A percentile compares a stretch with the other conserved stretches of the same genome.
Conservation (phyloP, 2,797 vertebrate genomes). For the Carcharodon carcharias region DNA sequence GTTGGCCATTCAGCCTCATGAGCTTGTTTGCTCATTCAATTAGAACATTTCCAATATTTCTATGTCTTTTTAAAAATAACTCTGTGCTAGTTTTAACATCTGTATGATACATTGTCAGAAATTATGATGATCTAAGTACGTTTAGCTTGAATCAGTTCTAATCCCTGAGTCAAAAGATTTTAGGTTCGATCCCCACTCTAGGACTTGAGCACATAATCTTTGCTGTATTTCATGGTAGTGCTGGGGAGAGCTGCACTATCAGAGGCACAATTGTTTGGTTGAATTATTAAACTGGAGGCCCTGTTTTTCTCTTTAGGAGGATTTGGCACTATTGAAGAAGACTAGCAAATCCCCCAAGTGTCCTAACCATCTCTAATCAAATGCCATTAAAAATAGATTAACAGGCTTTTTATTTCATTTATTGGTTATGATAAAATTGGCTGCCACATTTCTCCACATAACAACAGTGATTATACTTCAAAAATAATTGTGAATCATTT, state of each 20-base stretch:
- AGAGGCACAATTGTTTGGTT: neutral
- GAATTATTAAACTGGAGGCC: neutral
- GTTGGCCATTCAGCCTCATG: neutral
- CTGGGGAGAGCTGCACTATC: neutral
- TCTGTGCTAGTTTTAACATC: neutral
- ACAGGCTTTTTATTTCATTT: neutral
- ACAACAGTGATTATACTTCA: neutral
- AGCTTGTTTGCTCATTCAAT: neutral
- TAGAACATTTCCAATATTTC: neutral
- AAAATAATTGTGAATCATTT: neutral
- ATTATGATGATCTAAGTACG: neutral
- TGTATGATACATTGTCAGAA: neutral
- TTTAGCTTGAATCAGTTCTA: neutral
- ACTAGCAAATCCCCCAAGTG: neutral
- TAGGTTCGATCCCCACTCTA: neutral
- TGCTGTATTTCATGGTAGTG: neutral
- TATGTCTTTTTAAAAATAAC: neutral
- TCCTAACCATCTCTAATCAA: neutral
- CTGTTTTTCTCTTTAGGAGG: no score
- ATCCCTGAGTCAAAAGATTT: neutral
- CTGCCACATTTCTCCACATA: neutral
- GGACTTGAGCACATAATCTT: neutral
- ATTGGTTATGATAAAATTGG: neutral
- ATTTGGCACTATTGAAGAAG: neutral
- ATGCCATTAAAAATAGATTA: neutral